These are phyloP conservation scores for Parotia lawesii DNA, from an alignment of 2,113 vertebrate genomes.

Conservation along the genomic window DNA sequence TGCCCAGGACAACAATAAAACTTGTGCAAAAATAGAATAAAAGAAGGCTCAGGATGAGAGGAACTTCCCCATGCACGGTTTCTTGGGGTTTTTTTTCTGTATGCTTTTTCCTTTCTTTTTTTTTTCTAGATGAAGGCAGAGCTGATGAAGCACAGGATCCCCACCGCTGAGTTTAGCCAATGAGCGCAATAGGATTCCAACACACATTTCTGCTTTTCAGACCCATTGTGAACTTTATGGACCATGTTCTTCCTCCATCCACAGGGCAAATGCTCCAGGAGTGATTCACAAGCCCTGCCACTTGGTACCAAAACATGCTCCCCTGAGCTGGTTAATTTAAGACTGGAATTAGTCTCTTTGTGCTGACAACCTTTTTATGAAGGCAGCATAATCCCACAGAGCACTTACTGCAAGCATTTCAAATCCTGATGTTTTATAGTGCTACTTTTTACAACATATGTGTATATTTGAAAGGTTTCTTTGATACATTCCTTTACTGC, in stretches of 20 bases:
- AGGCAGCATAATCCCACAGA: constrained; percentile 21
- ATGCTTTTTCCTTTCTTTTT: not conserved
- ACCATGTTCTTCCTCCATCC: not conserved
- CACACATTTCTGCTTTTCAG: not conserved
- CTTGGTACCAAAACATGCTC: not conserved
- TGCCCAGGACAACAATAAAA: constrained; percentile 8
- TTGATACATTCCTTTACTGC: not conserved
- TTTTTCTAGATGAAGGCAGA: not conserved
- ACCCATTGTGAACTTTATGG: constrained; percentile 13
- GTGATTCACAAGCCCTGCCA: constrained; percentile 1
- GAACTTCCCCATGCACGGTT: not conserved
- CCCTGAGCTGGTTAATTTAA: constrained; percentile 43
- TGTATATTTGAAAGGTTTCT: constrained; percentile 33
- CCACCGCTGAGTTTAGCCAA: not conserved
- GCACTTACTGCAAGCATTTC: constrained; percentile 13
- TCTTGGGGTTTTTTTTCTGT: not conserved
- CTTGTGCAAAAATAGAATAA: not conserved
- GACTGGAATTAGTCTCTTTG: constrained; percentile 35
- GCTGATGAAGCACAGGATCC: not conserved
- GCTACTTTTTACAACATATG: constrained; percentile 20
- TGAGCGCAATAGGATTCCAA: not conserved
- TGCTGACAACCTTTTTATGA: constrained; percentile 41
- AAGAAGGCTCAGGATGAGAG: not conserved
- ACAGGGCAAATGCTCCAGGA: not conserved
- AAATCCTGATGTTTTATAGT: constrained; percentile 41